Evolutionary conservation across 2,797 vertebrate species (phyloP).

Genomic region (Scolopax bukidnonensis): DNA sequence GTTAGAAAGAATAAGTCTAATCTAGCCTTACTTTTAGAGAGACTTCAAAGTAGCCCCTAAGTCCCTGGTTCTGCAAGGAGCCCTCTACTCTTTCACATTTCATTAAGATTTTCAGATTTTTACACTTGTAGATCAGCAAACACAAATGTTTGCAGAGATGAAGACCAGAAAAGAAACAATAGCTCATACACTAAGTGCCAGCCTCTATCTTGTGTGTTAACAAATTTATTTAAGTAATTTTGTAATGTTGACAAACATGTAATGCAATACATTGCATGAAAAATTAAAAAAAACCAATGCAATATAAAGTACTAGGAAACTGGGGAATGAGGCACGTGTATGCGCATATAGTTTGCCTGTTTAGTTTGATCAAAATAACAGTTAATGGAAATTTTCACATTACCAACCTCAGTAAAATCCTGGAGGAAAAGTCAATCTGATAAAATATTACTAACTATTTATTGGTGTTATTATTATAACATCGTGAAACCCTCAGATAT

Average conservation of each 20-base stretch:
- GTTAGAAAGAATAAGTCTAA: not conserved
- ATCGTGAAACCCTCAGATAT: not conserved
- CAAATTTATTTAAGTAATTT: not conserved
- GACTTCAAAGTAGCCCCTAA: not conserved
- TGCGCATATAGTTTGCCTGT: not conserved
- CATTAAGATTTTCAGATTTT: not conserved
- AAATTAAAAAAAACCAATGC: no score
- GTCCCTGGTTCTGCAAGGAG: not conserved
- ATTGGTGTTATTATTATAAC: not conserved
- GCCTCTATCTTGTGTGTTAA: not conserved
- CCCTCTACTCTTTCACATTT: not conserved
- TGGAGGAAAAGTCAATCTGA: not conserved
- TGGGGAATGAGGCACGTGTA: not conserved
- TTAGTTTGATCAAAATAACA: not conserved
- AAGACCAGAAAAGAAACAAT: not conserved
- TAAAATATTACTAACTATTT: not conserved
- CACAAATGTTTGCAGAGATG: not conserved
- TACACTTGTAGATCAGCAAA: not conserved
- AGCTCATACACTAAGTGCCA: not conserved
- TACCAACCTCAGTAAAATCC: not conserved
- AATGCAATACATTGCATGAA: not conserved
- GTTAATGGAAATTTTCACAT: not conserved
- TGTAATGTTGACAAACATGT: not conserved
- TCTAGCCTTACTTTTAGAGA: not conserved
- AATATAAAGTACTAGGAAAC: not conserved